These are phyloP conservation scores for Sturmia bella DNA, from an alignment of 2,888 invertebrate genomes.

Conservation along the genomic window DNA sequence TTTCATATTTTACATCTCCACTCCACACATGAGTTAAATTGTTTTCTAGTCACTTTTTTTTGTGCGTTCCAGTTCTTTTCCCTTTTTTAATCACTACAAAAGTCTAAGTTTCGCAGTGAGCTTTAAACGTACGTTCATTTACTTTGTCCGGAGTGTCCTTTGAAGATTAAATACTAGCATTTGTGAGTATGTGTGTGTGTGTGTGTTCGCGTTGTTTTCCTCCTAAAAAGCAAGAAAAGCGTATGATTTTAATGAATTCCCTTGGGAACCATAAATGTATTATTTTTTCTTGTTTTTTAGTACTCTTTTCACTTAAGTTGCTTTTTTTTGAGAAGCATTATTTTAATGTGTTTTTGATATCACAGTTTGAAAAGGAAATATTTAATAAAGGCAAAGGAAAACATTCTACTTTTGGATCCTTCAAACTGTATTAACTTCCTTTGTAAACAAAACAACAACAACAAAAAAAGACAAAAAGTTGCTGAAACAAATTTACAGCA, in stretches of 20 bases:
- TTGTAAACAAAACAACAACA: neutral
- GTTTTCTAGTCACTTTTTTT: neutral
- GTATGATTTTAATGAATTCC: slow-evolving; percentile 50
- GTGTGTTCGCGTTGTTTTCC: neutral
- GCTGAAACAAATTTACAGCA: neutral
- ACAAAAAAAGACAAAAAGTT: too few species aligned
- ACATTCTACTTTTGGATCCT: neutral
- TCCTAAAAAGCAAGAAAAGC: slow-evolving; percentile 21
- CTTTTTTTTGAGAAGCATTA: slow-evolving; percentile 15
- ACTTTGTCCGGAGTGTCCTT: slow-evolving; percentile 3
- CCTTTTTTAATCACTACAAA: neutral
- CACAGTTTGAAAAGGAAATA: neutral
- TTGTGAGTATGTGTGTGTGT: neutral
- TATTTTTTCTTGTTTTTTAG: slow-evolving; percentile 21
- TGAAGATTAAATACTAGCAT: neutral
- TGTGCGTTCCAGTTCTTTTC: neutral
- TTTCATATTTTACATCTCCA: too few species aligned
- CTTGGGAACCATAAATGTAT: slow-evolving; percentile 27
- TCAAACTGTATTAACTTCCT: neutral
- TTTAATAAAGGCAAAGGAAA: slow-evolving; percentile 23
- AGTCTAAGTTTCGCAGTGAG: neutral
- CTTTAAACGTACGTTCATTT: neutral
- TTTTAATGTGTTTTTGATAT: slow-evolving; percentile 31
- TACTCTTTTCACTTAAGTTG: neutral
- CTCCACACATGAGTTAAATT: too few species aligned